phyloP scores from a whole-genome alignment of 2,797 vertebrate genomes.

The Eulemur rubriventer region DNA sequence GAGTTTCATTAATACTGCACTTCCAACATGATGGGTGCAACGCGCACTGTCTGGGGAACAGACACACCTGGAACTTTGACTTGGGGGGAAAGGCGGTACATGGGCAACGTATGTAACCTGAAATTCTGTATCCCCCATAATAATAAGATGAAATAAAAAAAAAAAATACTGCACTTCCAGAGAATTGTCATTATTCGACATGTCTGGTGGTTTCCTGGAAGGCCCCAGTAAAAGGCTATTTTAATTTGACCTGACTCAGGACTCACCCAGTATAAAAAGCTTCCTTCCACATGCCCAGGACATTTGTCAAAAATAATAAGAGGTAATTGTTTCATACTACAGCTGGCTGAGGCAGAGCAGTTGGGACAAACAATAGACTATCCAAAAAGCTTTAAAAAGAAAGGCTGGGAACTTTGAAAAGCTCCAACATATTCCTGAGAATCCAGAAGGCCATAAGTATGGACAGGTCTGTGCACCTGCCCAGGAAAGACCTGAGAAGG shows the following conservation, averaged over 20 bases:
- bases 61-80: too few species aligned
- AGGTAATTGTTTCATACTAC: background rate
- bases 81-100: too few species aligned
- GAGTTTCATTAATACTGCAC: background rate
- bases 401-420: too few species aligned
- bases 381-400: too few species aligned
- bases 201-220: background rate
- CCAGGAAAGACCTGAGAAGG: background rate
- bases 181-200: background rate
- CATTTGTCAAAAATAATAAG: slow-evolving; percentile 19
- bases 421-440: too few species aligned
- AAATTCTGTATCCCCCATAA: too few species aligned
- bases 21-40: background rate
- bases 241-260: background rate
- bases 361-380: background rate
- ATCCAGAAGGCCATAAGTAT: too few species aligned
- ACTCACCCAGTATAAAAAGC: background rate
- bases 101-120: too few species aligned
- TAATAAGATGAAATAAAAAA: too few species aligned
- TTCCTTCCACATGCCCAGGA: background rate
- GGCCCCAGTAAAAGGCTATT: background rate
- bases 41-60: too few species aligned
- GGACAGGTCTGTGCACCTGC: too few species aligned
- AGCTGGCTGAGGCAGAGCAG: background rate
- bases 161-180: background rate